Conservation (phyloP, 2,797 vertebrate genomes). For the Sebastes miniatus region DNA sequence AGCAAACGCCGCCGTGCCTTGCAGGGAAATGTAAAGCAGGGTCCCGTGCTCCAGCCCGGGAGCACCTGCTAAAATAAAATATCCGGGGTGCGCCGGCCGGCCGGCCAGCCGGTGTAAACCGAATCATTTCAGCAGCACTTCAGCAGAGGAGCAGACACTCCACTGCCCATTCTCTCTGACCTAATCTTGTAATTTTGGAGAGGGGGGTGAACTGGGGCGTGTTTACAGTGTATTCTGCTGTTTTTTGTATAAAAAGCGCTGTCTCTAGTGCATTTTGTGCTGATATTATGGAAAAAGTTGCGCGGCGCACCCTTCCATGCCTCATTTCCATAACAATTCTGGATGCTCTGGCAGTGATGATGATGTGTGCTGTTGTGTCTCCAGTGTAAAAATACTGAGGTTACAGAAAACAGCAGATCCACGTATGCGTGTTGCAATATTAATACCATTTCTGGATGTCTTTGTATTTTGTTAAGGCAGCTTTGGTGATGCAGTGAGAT, state of each 20-base stretch:
- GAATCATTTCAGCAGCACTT: constrained; percentile 20
- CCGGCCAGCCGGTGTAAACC: constrained; percentile 1
- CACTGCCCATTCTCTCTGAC: constrained; percentile 35
- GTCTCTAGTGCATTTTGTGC: constrained; percentile 61
- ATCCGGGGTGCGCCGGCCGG: not conserved
- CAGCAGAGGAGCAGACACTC: constrained; percentile 23
- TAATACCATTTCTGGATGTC: not conserved
- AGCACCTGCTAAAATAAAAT: constrained; percentile 70
- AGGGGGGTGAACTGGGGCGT: constrained; percentile 9
- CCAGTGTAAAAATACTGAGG: constrained; percentile 19
- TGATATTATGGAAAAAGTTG: constrained; percentile 65
- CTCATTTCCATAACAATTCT: constrained; percentile 57
- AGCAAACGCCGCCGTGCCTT: constrained; percentile 58
- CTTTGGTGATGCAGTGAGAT: too few relatives aligned
- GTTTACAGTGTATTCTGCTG: constrained; percentile 18
- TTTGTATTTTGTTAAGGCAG: not conserved
- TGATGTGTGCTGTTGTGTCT: constrained; percentile 38
- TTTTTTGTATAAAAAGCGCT: constrained; percentile 45
- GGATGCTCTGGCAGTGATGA: constrained; percentile 35
- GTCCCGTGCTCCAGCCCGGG: constrained; percentile 28
- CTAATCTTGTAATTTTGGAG: constrained; percentile 30
- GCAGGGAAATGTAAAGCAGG: constrained; percentile 49
- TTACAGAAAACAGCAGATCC: constrained; percentile 5
- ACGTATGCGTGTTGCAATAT: not conserved
- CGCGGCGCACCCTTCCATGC: constrained; percentile 23